Percentiles rank a stretch among this genome's conserved stretches.
Conservation (phyloP, 2,888 invertebrate genomes). For the Eledona agricola region DNA sequence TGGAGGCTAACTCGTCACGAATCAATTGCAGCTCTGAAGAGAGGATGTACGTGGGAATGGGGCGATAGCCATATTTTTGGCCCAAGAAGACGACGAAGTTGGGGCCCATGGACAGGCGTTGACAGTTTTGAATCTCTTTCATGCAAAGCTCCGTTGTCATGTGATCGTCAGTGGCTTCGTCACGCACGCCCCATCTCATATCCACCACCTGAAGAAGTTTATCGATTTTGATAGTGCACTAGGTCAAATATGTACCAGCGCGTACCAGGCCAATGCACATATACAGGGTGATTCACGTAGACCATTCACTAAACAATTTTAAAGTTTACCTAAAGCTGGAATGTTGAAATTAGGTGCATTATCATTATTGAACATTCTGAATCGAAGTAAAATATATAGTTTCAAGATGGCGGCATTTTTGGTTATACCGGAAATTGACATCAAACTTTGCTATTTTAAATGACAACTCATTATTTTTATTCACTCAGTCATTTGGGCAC, state of each 20-base stretch:
- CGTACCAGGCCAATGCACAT: constrained; percentile 14
- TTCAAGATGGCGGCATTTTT: too few species aligned
- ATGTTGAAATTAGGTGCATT: too few species aligned
- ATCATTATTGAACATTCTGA: too few species aligned
- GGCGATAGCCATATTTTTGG: constrained; percentile 98
- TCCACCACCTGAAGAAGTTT: constrained; percentile 82
- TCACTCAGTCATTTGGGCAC: too few species aligned
- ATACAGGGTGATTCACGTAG: too few species aligned
- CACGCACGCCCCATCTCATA: constrained; percentile 98
- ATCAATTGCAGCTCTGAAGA: constrained; percentile 90
- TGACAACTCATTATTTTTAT: too few species aligned
- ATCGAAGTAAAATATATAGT: too few species aligned
- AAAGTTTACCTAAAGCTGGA: too few species aligned
- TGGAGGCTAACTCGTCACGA: constrained; percentile 83
- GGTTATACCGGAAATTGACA: too few species aligned
- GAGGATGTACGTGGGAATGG: constrained; percentile 94
- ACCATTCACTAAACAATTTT: too few species aligned
- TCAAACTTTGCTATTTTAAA: too few species aligned
- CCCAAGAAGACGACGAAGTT: constrained; percentile 98
- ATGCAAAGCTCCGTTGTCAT: constrained; percentile 99
- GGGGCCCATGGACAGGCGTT: constrained; percentile 95
- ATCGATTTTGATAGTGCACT: constrained; percentile 1
- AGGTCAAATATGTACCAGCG: not conserved
- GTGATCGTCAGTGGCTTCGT: constrained; percentile 99
- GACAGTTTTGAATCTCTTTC: constrained; percentile 98